These are phyloP conservation scores for Megalonaias nervosa DNA, from an alignment of 1,140 invertebrate genomes.

Conservation along the genomic window DNA sequence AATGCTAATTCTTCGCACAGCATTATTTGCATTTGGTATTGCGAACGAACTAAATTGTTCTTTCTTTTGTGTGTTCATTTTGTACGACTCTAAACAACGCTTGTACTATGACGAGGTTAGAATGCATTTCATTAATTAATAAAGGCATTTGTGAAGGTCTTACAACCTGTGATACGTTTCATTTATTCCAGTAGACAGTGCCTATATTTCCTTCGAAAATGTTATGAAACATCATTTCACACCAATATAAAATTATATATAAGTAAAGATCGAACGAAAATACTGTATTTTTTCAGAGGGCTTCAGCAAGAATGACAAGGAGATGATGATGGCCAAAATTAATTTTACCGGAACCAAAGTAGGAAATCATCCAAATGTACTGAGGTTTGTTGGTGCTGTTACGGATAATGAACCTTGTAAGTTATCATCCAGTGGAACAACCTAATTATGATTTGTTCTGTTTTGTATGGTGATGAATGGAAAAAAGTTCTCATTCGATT, in stretches of 20 bases:
- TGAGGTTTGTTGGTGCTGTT: conserved; percentile 56
- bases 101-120: not conserved
- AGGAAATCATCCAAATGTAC: conserved; percentile 48
- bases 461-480: no score
- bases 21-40: no score
- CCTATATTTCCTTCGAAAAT: not conserved
- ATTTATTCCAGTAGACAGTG: not conserved
- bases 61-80: not conserved
- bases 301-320: conserved; percentile 37
- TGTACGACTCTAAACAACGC: not conserved
- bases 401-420: conserved; percentile 41
- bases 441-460: no score
- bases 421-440: conserved; percentile 1
- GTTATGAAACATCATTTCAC: not conserved
- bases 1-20: not conserved
- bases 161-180: no score
- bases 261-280: not conserved
- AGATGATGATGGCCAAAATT: conserved; percentile 60
- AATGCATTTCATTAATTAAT: not conserved
- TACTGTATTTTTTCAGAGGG: conserved; percentile 27
- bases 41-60: not conserved
- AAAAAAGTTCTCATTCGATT: no score
- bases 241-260: not conserved
- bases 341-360: conserved; percentile 53
- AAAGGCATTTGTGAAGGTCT: no score